phyloP scores from a whole-genome alignment of 2,888 invertebrate genomes.

The Corbicula japonica region DNA sequence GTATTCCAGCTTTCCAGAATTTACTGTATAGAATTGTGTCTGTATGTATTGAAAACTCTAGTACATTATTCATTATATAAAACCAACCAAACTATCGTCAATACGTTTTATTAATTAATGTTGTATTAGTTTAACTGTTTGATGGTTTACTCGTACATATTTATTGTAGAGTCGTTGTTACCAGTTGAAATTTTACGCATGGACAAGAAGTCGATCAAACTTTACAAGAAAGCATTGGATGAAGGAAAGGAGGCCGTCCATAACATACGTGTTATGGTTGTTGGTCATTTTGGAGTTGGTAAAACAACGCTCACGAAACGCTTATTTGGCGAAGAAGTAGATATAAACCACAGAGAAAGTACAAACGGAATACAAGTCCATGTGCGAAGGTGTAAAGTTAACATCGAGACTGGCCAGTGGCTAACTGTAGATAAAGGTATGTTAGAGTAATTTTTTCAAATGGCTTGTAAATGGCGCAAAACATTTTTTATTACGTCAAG shows the following conservation, averaged over 20 bases:
- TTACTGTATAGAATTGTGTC: too few relatives aligned
- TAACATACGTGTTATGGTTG: slow-evolving; percentile 20
- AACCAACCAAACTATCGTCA: too few relatives aligned
- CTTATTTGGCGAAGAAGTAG: slow-evolving; percentile 16
- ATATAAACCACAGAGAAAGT: slow-evolving; percentile 10
- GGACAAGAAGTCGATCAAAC: slow-evolving; percentile 16
- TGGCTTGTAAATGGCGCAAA: background rate
- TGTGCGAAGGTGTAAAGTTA: slow-evolving; percentile 14
- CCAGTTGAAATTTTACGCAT: slow-evolving; percentile 23
- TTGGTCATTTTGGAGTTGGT: slow-evolving; percentile 21
- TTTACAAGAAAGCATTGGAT: slow-evolving; percentile 18
- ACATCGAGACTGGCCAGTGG: slow-evolving; percentile 9
- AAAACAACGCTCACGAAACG: slow-evolving; percentile 21
- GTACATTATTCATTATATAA: too few relatives aligned
- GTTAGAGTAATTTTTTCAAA: background rate
- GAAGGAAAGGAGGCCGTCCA: slow-evolving; percentile 18
- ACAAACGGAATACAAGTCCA: slow-evolving; percentile 29
- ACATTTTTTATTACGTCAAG: background rate
- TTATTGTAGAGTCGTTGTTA: background rate
- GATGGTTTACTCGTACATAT: too few relatives aligned
- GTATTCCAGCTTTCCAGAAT: background rate
- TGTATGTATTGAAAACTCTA: too few relatives aligned
- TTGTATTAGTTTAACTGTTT: too few relatives aligned
- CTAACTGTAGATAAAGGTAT: background rate
- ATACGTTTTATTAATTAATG: too few relatives aligned